Percentiles rank a stretch among this genome's conserved stretches.
Conservation (phyloP, 92 coral and sea anemone genomes). For the Anthopleura xanthogrammica region DNA sequence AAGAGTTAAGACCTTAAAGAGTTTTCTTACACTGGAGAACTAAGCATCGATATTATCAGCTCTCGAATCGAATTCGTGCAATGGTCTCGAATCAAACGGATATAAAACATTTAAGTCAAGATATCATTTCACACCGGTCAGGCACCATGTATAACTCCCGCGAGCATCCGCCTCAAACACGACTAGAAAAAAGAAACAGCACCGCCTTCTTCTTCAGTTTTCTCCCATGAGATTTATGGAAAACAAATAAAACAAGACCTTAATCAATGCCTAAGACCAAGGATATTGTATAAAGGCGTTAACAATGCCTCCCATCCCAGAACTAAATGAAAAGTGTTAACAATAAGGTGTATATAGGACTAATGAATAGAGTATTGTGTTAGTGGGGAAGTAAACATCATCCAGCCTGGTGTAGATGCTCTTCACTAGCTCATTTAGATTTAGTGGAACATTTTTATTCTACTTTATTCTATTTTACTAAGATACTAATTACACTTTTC, state of each 20-base stretch:
- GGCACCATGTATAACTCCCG: neutral
- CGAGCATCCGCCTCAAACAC: neutral
- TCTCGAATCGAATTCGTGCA: slow-evolving; percentile 34
- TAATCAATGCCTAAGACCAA: slow-evolving; percentile 62
- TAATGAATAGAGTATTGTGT: slow-evolving; percentile 81
- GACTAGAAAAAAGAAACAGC: neutral
- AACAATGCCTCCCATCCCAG: slow-evolving; percentile 79
- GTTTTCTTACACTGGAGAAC: slow-evolving; percentile 12
- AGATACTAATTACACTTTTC: slow-evolving; percentile 5
- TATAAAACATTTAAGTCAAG: slow-evolving; percentile 8
- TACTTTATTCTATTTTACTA: neutral
- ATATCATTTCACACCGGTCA: slow-evolving; percentile 31
- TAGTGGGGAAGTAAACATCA: slow-evolving; percentile 66
- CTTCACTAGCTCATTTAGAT: slow-evolving; percentile 7
- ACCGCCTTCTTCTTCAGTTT: slow-evolving; percentile 25
- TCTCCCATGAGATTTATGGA: slow-evolving; percentile 19
- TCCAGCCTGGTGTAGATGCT: slow-evolving; percentile 18
- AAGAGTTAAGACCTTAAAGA: slow-evolving; percentile 20
- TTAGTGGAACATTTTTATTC: too few relatives aligned
- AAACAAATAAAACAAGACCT: slow-evolving; percentile 19
- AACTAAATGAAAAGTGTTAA: slow-evolving; percentile 57
- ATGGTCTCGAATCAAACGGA: slow-evolving; percentile 38
- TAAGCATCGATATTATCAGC: slow-evolving; percentile 17
- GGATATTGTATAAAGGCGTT: slow-evolving; percentile 72
- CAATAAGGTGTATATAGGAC: slow-evolving; percentile 83